Percentiles rank a stretch among this genome's conserved stretches.
Evolutionary conservation across 2,113 vertebrate species (phyloP).

Genomic region (Rattus rattus): DNA sequence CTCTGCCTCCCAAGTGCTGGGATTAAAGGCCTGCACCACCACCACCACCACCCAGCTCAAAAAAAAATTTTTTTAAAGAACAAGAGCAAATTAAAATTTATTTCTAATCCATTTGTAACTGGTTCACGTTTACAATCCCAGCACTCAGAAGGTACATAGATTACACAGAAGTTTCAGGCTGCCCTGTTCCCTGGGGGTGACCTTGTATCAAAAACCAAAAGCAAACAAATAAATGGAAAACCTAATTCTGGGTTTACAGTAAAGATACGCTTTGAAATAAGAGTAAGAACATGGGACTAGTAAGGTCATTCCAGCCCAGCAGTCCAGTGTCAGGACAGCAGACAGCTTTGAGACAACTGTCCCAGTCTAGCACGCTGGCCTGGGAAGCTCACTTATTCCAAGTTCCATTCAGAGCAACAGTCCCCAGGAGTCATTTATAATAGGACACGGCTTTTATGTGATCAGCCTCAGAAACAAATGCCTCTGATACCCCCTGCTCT

Average conservation of each 20-base stretch:
- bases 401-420: neutral
- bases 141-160: neutral
- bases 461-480: conserved; percentile 27
- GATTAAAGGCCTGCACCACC: neutral
- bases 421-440: neutral
- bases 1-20: neutral
- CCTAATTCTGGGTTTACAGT: neutral
- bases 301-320: neutral
- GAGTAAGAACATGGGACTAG: neutral
- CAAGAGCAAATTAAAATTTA: neutral
- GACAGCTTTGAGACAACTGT: neutral
- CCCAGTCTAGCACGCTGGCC: neutral
- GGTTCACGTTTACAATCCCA: neutral
- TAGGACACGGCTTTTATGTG: neutral
- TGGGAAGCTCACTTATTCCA: neutral
- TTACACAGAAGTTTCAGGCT: neutral
- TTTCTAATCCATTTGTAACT: neutral
- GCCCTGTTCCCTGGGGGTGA: neutral
- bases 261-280: neutral
- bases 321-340: neutral
- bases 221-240: neutral
- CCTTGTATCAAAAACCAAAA: neutral
- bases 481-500: neutral
- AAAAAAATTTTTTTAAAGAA: neutral
- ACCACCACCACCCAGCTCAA: neutral